These are phyloP conservation scores for Gibbula magus DNA, from an alignment of 2,888 invertebrate genomes.

Conservation along the genomic window DNA sequence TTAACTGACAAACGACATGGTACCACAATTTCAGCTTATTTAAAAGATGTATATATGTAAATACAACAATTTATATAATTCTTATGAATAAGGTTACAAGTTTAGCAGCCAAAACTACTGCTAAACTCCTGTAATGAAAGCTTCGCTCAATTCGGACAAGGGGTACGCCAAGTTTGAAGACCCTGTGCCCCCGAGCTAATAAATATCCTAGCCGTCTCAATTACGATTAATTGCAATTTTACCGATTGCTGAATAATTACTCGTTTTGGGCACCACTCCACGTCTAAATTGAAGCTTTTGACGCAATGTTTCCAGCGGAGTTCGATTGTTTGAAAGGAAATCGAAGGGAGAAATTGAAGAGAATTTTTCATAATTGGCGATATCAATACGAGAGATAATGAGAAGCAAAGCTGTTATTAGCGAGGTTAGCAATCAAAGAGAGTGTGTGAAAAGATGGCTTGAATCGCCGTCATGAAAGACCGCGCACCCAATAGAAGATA, in stretches of 20 bases:
- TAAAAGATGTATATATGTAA: no score
- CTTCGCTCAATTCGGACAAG: neutral
- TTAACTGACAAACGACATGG: no score
- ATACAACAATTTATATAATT: no score
- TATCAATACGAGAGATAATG: slow-evolving; percentile 26
- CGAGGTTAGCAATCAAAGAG: neutral
- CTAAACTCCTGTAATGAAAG: no score
- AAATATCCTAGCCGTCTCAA: neutral
- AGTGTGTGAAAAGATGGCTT: neutral
- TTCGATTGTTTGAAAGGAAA: slow-evolving; percentile 25
- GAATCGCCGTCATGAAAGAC: neutral
- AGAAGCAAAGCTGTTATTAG: slow-evolving; percentile 7
- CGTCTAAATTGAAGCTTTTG: neutral
- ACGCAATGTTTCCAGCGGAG: neutral
- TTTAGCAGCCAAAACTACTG: no score
- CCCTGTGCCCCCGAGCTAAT: neutral
- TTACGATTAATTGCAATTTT: slow-evolving; percentile 5
- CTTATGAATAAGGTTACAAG: no score
- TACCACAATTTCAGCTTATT: no score
- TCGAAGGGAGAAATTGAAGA: neutral
- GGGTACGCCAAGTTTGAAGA: neutral
- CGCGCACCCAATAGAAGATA: slow-evolving; percentile 15
- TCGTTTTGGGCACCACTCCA: neutral
- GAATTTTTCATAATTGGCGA: slow-evolving; percentile 33
- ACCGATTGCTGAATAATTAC: slow-evolving; percentile 12